Percentiles rank a stretch among this genome's conserved stretches.
These are phyloP conservation scores for Sphecodes monilicornis DNA, from an alignment of 2,888 invertebrate species.

Conservation along the genomic window DNA sequence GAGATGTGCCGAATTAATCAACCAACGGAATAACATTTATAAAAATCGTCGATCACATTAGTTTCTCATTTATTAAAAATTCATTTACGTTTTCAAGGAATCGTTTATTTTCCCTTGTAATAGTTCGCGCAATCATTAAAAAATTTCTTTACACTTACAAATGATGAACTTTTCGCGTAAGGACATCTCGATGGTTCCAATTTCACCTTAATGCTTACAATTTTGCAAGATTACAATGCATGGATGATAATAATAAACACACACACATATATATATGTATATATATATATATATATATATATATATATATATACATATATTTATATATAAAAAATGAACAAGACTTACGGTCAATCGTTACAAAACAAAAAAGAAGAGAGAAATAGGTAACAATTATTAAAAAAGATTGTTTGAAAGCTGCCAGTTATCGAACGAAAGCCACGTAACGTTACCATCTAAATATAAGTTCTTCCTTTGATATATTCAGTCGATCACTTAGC, in stretches of 20 bases:
- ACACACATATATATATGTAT: not conserved
- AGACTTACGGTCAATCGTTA: slow-evolving; percentile 60
- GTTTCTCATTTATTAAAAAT: slow-evolving; percentile 24
- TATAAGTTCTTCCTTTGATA: slow-evolving; percentile 75
- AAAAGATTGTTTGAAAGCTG: slow-evolving; percentile 81
- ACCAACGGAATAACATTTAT: slow-evolving; percentile 30
- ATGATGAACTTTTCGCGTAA: slow-evolving; percentile 10
- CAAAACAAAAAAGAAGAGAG: slow-evolving; percentile 48
- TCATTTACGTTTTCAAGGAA: slow-evolving; percentile 36
- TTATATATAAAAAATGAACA: slow-evolving; percentile 59
- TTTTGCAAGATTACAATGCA: slow-evolving; percentile 66
- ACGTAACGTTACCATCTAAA: slow-evolving; percentile 71
- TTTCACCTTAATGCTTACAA: slow-evolving; percentile 54
- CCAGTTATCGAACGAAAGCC: slow-evolving; percentile 79
- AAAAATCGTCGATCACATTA: not conserved
- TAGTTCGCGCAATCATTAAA: slow-evolving; percentile 7
- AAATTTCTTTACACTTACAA: slow-evolving; percentile 19
- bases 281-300: not conserved
- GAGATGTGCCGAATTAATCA: slow-evolving; percentile 28
- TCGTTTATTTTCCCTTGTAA: slow-evolving; percentile 6
- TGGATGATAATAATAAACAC: slow-evolving; percentile 21
- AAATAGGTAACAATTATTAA: slow-evolving; percentile 76
- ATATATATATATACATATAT: not conserved
- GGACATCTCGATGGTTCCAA: slow-evolving; percentile 60
- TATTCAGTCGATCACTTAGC: slow-evolving; percentile 76